Conservation (phyloP, 2,888 invertebrate species). For the Cryptosula pallasiana region DNA sequence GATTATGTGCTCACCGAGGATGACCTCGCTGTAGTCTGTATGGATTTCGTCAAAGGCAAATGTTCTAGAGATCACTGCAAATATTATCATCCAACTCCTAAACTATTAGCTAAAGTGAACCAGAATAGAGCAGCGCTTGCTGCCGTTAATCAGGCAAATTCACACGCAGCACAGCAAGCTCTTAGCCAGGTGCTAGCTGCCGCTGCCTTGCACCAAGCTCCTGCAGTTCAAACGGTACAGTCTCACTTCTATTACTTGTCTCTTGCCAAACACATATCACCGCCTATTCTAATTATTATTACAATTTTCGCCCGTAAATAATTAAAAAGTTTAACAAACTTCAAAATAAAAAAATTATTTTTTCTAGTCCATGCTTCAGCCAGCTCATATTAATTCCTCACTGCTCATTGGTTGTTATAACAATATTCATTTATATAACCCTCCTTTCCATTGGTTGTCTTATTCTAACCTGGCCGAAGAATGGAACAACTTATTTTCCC, state of each 20-base stretch:
- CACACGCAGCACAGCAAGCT: conserved; percentile 19
- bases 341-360: too few species aligned
- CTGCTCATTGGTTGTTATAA: not conserved
- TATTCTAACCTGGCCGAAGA: not conserved
- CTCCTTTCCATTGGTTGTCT: not conserved
- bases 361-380: not conserved
- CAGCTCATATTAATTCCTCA: not conserved
- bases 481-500: not conserved
- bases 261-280: too few species aligned
- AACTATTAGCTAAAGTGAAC: conserved; percentile 73
- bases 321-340: too few species aligned
- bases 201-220: conserved; percentile 21
- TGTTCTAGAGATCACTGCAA: conserved; percentile 99
- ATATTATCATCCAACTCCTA: conserved; percentile 99
- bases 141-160: conserved; percentile 38
- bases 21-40: conserved; percentile 98
- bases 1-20: conserved; percentile 88
- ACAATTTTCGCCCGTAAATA: too few species aligned
- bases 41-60: conserved; percentile 80
- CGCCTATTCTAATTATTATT: too few species aligned
- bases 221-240: conserved; percentile 22
- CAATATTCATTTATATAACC: not conserved
- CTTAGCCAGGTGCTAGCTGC: conserved; percentile 21
- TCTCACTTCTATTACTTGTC: too few species aligned
- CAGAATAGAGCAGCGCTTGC: conserved; percentile 60